phyloP scores from a whole-genome alignment of 2,113 vertebrate genomes.

The Callionymus lyra region DNA sequence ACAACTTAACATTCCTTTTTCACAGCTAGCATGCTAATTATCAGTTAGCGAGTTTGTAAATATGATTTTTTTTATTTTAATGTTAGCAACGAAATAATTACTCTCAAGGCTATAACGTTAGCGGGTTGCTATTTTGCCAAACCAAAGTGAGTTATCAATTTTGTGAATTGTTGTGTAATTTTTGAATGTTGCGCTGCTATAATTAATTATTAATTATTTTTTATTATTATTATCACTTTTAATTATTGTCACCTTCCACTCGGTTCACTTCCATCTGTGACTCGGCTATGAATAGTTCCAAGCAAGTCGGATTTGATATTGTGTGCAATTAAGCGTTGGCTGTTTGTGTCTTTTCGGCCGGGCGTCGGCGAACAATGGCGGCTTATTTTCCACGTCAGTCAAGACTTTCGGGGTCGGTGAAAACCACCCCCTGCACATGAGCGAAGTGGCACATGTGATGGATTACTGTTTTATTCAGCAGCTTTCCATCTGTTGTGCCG shows the following conservation, averaged over 20 bases:
- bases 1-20: no score
- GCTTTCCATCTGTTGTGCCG: conserved; percentile 46
- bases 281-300: conserved; percentile 2
- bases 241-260: conserved; percentile 22
- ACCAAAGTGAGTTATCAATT: no score
- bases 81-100: no score
- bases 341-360: conserved; percentile 20
- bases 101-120: no score
- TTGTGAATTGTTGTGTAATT: no score
- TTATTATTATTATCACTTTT: conserved; percentile 62
- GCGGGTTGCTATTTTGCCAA: no score
- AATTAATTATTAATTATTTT: no score
- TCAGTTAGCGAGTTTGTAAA: no score
- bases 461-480: conserved; percentile 68
- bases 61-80: no score
- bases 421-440: conserved; percentile 51
- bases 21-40: no score
- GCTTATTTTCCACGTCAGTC: conserved; percentile 62
- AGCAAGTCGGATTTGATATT: not conserved
- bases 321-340: not conserved
- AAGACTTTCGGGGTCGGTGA: conserved; percentile 54
- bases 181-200: no score
- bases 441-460: conserved; percentile 62
- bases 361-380: conserved; percentile 45
- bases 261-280: conserved; percentile 45